These are phyloP conservation scores for Anser cygnoides DNA, from an alignment of 2,113 vertebrate genomes.

Conservation along the genomic window DNA sequence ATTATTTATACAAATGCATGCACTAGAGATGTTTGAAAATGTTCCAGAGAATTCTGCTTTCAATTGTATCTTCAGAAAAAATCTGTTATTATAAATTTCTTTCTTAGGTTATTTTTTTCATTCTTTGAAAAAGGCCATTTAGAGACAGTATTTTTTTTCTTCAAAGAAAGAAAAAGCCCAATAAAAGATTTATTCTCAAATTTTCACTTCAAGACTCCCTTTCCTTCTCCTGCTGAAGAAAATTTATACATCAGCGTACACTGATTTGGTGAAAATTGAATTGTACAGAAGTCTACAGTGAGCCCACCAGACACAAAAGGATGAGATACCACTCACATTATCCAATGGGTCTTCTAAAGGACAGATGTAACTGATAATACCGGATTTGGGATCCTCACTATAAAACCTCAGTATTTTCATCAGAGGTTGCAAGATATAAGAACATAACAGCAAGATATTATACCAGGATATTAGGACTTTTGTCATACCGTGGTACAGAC, in stretches of 20 bases:
- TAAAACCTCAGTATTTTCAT: neutral
- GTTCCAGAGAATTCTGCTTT: neutral
- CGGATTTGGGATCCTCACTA: neutral
- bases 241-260: neutral
- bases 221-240: neutral
- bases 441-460: neutral
- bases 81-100: neutral
- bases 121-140: neutral
- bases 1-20: constrained; percentile 6
- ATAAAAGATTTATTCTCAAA: neutral
- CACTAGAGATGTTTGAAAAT: neutral
- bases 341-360: neutral
- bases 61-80: neutral
- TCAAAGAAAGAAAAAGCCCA: neutral
- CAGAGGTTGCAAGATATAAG: neutral
- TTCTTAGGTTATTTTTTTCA: neutral
- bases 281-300: neutral
- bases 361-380: fast-evolving
- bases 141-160: neutral
- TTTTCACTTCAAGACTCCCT: neutral
- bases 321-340: neutral
- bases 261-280: neutral
- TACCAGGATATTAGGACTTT: neutral
- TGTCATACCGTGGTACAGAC: neutral
- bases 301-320: neutral